A percentile compares a stretch with the other conserved stretches of the same genome.
Conservation (phyloP, 1,140 invertebrate species). For the Alviniconcha marisindica region DNA sequence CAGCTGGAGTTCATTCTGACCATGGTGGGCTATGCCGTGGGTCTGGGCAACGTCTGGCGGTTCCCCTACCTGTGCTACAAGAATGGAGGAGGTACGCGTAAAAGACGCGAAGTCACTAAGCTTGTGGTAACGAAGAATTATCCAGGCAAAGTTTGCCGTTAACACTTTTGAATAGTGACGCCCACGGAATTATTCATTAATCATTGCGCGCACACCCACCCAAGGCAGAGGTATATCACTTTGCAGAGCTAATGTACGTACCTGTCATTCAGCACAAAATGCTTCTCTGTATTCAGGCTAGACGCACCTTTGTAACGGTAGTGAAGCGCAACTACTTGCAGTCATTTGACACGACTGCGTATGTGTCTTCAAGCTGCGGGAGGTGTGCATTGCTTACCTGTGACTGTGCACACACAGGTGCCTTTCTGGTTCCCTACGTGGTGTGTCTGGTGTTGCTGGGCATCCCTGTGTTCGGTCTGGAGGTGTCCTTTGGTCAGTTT, state of each 20-base stretch:
- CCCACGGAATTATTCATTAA: too few species aligned
- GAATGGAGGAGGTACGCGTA: constrained; percentile 32
- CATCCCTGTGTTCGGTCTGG: constrained; percentile 76
- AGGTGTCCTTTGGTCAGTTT: constrained; percentile 75
- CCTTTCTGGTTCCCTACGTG: constrained; percentile 79
- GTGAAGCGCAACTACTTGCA: too few species aligned
- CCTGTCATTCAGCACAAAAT: too few species aligned
- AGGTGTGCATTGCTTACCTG: too few species aligned
- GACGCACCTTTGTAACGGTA: too few species aligned
- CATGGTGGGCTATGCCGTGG: constrained; percentile 23
- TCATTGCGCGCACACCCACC: too few species aligned
- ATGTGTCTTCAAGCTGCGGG: too few species aligned
- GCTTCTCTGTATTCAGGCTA: too few species aligned
- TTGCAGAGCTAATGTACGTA: too few species aligned
- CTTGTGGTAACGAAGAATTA: background rate
- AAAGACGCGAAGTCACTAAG: too few species aligned
- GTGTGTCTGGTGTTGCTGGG: constrained; percentile 79
- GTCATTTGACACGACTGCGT: too few species aligned
- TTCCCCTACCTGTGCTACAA: constrained; percentile 21
- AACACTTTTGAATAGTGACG: background rate
- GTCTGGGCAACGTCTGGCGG: constrained; percentile 1
- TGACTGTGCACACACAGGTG: constrained; percentile 42
- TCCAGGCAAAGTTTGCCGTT: background rate
- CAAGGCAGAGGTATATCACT: too few species aligned
- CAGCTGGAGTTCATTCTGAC: background rate